phyloP scores from a whole-genome alignment of 1,140 invertebrate genomes.

The Geopemphigus sp. region DNA sequence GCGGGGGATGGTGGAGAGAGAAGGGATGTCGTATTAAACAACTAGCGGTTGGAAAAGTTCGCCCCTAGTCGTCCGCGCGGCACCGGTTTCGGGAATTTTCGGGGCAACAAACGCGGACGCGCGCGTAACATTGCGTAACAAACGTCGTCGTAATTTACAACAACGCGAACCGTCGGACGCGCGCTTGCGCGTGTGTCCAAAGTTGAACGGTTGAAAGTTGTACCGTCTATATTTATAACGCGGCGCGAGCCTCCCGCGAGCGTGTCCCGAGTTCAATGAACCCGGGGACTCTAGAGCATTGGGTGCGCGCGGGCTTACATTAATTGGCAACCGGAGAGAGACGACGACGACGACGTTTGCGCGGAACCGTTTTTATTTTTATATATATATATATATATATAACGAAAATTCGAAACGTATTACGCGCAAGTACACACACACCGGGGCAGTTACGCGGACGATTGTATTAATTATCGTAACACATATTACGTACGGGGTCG shows the following conservation, averaged over 20 bases:
- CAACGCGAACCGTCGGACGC: not conserved
- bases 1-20: no score
- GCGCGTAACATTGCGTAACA: not conserved
- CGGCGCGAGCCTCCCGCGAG: constrained; percentile 23
- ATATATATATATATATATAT: no score
- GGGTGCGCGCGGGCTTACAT: constrained; percentile 23
- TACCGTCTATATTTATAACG: constrained; percentile 30
- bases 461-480: no score
- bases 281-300: constrained; percentile 7
- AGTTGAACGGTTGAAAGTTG: constrained; percentile 40
- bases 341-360: not conserved
- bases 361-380: not conserved
- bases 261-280: constrained; percentile 41
- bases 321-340: constrained; percentile 39
- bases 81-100: no score
- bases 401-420: not conserved
- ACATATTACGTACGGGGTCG: no score
- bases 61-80: no score
- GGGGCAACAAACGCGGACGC: no score
- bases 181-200: not conserved
- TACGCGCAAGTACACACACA: no score
- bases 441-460: no score
- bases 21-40: no score
- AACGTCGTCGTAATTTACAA: no score
- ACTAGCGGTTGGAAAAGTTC: no score